Conservation (phyloP, 2,797 vertebrate genomes). For the Pteronotus mesoamericanus region DNA sequence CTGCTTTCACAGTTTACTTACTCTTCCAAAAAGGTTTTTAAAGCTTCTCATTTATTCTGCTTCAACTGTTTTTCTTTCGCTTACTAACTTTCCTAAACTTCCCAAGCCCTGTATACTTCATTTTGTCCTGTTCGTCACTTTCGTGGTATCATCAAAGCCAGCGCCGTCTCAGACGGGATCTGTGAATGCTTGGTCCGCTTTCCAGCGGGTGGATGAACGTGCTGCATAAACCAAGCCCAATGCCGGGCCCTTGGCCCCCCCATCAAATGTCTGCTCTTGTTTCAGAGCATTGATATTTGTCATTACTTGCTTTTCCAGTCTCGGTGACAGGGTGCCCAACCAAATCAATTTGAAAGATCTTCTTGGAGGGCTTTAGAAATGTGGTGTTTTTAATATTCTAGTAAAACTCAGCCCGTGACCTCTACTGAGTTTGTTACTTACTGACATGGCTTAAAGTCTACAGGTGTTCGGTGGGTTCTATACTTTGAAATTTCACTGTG, state of each 20-base stretch:
- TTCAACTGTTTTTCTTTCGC: not conserved
- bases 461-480: not conserved
- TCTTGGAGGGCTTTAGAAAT: not conserved
- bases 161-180: not conserved
- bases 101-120: not conserved
- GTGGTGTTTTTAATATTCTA: not conserved
- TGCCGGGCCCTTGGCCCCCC: not conserved
- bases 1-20: not conserved
- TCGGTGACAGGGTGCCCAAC: not conserved
- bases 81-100: not conserved
- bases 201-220: slow-evolving; percentile 16
- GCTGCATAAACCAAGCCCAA: not conserved
- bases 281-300: not conserved
- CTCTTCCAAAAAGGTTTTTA: not conserved
- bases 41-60: not conserved
- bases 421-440: not conserved
- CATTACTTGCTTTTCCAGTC: slow-evolving; percentile 8
- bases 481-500: not conserved
- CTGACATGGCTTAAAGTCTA: not conserved
- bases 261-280: not conserved
- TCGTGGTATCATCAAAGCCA: not conserved
- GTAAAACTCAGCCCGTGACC: not conserved
- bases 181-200: slow-evolving; percentile 20
- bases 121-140: slow-evolving; percentile 23
- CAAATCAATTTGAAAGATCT: not conserved